phyloP scores from a whole-genome alignment of 2,113 vertebrate species.

The Laticauda laticaudata region DNA sequence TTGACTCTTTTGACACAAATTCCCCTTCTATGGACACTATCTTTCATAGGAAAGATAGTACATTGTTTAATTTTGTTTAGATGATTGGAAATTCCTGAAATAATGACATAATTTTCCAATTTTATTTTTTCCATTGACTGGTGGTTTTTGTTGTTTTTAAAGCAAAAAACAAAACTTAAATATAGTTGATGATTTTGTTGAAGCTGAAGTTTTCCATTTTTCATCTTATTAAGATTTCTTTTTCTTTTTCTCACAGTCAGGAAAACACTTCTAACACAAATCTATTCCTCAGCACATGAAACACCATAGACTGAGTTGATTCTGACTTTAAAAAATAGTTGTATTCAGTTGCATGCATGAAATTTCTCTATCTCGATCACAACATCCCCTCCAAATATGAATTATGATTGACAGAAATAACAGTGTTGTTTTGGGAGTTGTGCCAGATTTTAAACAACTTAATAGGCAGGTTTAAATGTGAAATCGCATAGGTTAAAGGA shows the following conservation, averaged over 20 bases:
- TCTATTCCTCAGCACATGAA: slow-evolving; percentile 28
- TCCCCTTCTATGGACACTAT: not conserved
- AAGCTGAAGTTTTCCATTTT: slow-evolving; percentile 34
- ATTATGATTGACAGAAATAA: slow-evolving; percentile 46
- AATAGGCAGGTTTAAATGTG: slow-evolving; percentile 46
- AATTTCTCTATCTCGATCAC: not conserved
- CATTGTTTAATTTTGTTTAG: slow-evolving; percentile 34
- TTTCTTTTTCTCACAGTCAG: not conserved
- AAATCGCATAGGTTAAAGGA: slow-evolving; percentile 51
- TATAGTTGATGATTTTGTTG: slow-evolving; percentile 45
- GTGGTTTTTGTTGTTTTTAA: not conserved
- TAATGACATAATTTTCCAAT: slow-evolving; percentile 18
- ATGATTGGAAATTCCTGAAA: not conserved
- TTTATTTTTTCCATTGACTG: slow-evolving; percentile 24
- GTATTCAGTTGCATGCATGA: not conserved
- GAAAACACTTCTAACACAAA: not conserved
- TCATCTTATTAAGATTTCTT: slow-evolving; percentile 30
- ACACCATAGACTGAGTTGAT: slow-evolving; percentile 13
- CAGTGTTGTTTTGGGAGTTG: slow-evolving; percentile 27
- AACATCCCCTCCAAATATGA: slow-evolving; percentile 22
- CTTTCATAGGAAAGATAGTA: not conserved
- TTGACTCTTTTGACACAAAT: not conserved
- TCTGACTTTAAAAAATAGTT: not conserved
- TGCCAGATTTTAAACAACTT: slow-evolving; percentile 14
- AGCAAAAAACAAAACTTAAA: not conserved